These are phyloP conservation scores for Metopia argyrocephala DNA, from an alignment of 2,888 invertebrate genomes.

Conservation along the genomic window DNA sequence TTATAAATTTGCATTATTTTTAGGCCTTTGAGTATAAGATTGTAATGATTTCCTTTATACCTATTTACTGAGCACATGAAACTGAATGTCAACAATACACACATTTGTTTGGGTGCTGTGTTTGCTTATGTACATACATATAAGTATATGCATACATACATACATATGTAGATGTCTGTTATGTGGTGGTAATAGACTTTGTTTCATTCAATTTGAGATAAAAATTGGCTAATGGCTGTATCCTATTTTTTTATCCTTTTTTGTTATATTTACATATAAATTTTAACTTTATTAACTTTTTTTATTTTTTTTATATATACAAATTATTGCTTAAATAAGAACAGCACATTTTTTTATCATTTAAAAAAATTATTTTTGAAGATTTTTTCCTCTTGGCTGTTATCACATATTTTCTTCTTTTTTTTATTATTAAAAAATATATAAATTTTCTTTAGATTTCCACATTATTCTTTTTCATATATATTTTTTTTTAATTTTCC, in stretches of 20 bases:
- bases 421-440: conserved; percentile 1
- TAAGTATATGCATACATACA: conserved; percentile 16
- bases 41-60: background rate
- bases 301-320: background rate
- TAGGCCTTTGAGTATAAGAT: background rate
- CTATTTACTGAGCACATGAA: too few relatives aligned
- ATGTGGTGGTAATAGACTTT: background rate
- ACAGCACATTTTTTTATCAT: too few relatives aligned
- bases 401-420: background rate
- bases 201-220: conserved; percentile 2
- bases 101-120: background rate
- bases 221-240: background rate
- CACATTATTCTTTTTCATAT: background rate
- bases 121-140: background rate
- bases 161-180: conserved; percentile 3
- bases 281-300: background rate
- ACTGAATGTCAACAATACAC: too few relatives aligned
- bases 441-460: background rate
- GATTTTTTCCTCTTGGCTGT: background rate
- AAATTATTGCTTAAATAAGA: too few relatives aligned
- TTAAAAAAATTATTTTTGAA: too few relatives aligned
- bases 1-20: conserved; percentile 10
- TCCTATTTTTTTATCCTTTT: background rate
- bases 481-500: conserved; percentile 10
- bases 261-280: background rate